Evolutionary conservation across 2,113 vertebrate genomes (phyloP).

Genomic region (Ailuropoda melanoleuca): DNA sequence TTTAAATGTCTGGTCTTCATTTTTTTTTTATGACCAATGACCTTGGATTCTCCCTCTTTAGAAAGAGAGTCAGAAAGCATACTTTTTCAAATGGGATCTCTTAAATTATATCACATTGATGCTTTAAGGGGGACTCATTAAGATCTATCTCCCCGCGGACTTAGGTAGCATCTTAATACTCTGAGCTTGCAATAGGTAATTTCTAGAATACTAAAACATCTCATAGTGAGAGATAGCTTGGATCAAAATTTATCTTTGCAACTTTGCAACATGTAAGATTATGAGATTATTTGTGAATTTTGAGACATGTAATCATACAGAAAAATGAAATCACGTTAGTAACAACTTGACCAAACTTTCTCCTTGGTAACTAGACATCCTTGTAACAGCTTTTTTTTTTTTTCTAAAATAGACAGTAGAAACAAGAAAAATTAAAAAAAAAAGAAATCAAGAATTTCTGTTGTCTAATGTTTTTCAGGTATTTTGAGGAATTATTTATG

Average conservation of each 20-base stretch:
- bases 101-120: neutral
- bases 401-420: neutral
- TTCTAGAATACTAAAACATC: neutral
- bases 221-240: neutral
- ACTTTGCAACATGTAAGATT: neutral
- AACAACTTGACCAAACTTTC: neutral
- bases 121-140: neutral
- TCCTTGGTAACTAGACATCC: neutral
- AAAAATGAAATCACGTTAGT: neutral
- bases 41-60: accelerated
- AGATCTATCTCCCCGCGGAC: neutral
- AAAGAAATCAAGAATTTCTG: neutral
- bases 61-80: neutral
- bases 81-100: neutral
- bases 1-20: neutral
- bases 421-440: neutral
- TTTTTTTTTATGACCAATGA: neutral
- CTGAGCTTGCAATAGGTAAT: neutral
- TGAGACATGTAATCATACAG: neutral
- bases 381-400: neutral
- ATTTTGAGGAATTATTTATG: neutral
- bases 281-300: neutral
- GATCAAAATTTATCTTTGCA: neutral
- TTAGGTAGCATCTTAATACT: neutral
- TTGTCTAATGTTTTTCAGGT: neutral